Evolutionary conservation across 2,797 vertebrate species (phyloP).

Genomic region (Zenarchopterus dispar): DNA sequence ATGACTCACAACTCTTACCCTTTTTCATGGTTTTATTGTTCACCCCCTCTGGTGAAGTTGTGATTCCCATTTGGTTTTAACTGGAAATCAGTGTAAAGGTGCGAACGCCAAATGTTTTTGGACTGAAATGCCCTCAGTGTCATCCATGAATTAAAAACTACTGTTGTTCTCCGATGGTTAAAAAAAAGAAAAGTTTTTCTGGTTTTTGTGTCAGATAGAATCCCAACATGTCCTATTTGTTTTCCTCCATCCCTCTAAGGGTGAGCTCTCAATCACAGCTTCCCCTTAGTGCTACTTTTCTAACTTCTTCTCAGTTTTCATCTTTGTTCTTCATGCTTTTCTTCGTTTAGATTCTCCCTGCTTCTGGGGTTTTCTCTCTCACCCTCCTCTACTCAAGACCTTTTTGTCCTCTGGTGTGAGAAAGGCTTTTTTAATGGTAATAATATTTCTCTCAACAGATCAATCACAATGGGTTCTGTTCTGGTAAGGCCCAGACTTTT

Average conservation of each 20-base stretch:
- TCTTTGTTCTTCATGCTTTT: conserved; percentile 20
- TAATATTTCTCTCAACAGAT: conserved; percentile 21
- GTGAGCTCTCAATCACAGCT: conserved; percentile 35
- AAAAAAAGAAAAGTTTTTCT: too few species aligned
- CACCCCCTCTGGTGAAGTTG: neutral
- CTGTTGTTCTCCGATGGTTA: neutral
- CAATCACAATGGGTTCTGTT: conserved; percentile 19
- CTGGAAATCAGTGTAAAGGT: neutral
- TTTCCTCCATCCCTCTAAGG: conserved; percentile 36
- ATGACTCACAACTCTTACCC: too few species aligned
- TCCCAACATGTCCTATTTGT: conserved; percentile 40
- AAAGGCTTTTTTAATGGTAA: conserved; percentile 29
- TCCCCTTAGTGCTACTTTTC: conserved; percentile 39
- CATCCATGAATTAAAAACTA: neutral
- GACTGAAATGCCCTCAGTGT: neutral
- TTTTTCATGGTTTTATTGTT: neutral
- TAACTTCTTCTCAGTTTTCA: conserved; percentile 12
- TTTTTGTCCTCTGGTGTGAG: conserved; percentile 14
- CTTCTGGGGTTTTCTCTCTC: conserved; percentile 28
- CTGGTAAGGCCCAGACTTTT: conserved; percentile 13
- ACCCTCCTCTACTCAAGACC: conserved; percentile 1
- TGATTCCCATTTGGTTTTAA: neutral
- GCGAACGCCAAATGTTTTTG: neutral
- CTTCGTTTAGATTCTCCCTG: conserved; percentile 7
- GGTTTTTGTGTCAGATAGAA: conserved; percentile 17